Percentiles rank a stretch among this genome's conserved stretches.
These are phyloP conservation scores for Acanthisitta chloris DNA, from an alignment of 2,113 vertebrate species.

Conservation along the genomic window DNA sequence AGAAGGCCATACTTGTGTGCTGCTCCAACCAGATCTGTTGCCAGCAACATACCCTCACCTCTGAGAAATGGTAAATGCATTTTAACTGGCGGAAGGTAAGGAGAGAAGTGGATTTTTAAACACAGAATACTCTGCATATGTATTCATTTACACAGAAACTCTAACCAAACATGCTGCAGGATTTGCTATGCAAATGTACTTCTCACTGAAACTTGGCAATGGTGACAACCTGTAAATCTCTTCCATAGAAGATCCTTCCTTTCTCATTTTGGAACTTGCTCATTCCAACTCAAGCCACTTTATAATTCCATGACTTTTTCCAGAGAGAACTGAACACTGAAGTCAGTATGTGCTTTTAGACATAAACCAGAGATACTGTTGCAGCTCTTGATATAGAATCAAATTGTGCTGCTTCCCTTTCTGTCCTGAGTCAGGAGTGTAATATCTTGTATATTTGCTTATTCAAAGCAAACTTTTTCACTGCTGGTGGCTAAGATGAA, in stretches of 20 bases:
- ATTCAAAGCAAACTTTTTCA: background rate
- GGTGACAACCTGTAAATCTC: background rate
- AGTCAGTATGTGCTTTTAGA: background rate
- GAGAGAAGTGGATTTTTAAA: constrained; percentile 25
- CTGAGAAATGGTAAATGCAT: constrained; percentile 58
- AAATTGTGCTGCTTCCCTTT: background rate
- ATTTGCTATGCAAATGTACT: constrained; percentile 53
- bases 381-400: background rate
- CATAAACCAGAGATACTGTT: background rate
- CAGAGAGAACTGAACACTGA: background rate
- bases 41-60: constrained; percentile 6
- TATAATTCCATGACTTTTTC: background rate
- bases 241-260: background rate
- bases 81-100: constrained; percentile 59
- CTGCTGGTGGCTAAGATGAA: background rate
- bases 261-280: background rate
- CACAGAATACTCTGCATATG: background rate
- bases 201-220: background rate
- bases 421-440: background rate
- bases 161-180: background rate
- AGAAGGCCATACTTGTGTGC: background rate
- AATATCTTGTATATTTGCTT: background rate
- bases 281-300: background rate
- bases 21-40: constrained; percentile 4
- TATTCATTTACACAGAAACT: constrained; percentile 3